Conservation (phyloP, 64 coral and sea anemone species). For the Actinia tenebrosa region DNA sequence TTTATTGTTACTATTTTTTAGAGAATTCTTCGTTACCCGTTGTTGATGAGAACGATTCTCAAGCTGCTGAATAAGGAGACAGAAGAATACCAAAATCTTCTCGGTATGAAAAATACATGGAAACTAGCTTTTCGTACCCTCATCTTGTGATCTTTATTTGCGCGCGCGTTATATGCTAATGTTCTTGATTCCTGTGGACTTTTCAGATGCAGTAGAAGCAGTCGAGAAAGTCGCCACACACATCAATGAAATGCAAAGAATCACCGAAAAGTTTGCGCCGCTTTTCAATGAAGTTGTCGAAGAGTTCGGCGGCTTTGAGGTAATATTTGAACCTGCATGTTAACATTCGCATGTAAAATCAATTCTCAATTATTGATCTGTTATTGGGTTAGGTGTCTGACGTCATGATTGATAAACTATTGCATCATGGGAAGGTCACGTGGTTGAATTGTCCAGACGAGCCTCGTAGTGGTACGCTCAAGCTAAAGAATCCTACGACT, state of each 20-base stretch:
- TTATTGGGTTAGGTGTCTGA: conserved; percentile 64
- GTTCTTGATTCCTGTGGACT: background rate
- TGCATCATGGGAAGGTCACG: conserved; percentile 84
- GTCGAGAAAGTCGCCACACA: conserved; percentile 95
- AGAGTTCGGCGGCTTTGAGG: conserved; percentile 61
- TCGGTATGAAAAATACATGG: conserved; percentile 37
- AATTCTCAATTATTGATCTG: background rate
- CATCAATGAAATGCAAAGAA: conserved; percentile 98
- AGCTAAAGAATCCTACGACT: conserved; percentile 63
- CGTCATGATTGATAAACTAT: conserved; percentile 81
- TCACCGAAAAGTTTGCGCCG: conserved; percentile 86
- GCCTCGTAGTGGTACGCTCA: conserved; percentile 62
- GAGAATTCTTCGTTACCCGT: conserved; percentile 88
- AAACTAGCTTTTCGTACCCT: no score
- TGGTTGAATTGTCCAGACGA: conserved; percentile 98
- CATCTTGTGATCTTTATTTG: no score
- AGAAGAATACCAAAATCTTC: conserved; percentile 72
- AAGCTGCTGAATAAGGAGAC: conserved; percentile 67
- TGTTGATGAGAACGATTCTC: conserved; percentile 77
- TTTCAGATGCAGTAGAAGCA: conserved; percentile 77
- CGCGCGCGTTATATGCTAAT: background rate
- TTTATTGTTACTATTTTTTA: conserved; percentile 12
- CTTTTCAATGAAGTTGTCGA: conserved; percentile 68
- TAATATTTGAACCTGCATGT: conserved; percentile 1
- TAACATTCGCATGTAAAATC: background rate